Evolutionary conservation across 2,797 vertebrate species (phyloP).

Genomic region (Steatocranus sp.): DNA sequence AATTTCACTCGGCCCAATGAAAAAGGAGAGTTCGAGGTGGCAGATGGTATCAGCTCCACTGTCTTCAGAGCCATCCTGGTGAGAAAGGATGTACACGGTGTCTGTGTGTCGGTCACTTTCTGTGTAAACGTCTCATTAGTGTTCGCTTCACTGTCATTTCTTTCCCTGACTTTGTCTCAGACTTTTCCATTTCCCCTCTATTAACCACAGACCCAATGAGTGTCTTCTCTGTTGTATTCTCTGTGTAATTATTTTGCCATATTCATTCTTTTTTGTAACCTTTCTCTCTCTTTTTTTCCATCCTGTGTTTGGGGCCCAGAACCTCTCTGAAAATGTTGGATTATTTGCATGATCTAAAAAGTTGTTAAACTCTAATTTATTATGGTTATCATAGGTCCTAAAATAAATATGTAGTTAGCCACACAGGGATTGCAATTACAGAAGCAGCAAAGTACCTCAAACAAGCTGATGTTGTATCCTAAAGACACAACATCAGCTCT

Average conservation of each 20-base stretch:
- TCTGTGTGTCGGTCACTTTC: background rate
- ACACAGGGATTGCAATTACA: background rate
- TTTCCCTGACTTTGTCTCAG: background rate
- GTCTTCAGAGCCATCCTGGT: conserved; percentile 98
- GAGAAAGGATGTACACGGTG: conserved; percentile 26
- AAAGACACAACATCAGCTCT: background rate
- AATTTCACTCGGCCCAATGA: conserved; percentile 98
- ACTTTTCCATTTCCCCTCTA: background rate
- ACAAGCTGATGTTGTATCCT: background rate
- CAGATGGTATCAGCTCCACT: conserved; percentile 96
- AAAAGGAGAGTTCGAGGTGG: conserved; percentile 97
- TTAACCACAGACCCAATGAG: background rate
- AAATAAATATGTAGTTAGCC: background rate
- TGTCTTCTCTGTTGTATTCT: background rate
- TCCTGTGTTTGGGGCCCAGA: background rate
- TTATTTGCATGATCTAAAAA: background rate
- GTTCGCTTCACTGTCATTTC: background rate
- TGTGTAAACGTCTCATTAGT: background rate
- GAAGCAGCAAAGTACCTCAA: background rate
- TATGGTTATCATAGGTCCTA: background rate
- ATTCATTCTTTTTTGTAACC: background rate
- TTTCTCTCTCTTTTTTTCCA: background rate
- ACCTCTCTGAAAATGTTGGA: background rate
- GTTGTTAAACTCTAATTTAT: rapidly evolving
- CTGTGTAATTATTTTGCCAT: background rate